Base-by-base conservation (phyloP, 2,113 vertebrate species). In the Gnathochromis pfefferi region DNA sequence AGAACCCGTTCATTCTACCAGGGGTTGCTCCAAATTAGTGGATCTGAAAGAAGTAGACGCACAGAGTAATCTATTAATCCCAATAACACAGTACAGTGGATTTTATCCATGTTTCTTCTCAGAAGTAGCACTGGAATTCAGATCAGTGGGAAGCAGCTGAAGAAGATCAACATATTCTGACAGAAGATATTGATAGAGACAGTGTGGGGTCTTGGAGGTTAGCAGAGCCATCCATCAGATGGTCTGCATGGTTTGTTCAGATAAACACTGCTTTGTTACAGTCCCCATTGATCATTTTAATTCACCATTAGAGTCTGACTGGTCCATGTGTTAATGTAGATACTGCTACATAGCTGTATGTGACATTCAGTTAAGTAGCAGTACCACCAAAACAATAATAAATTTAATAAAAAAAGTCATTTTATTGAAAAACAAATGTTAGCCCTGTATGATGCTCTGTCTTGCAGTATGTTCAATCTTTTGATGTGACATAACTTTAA, bases 351-450 rank as follows among this genome's bases (percentile, higher is more conserved):
- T 35, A 6, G 19, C 60, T 35, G 17, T n/a, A 35, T 2, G 31
- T n/a, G 54, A 57, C 54, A 14, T 14, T 8, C 23, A 26, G 23
- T 57, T 26, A 57, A 14, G 54, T 57, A 2, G 23, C 23, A 57
- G 54, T 1, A 57, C 23, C 3, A 0, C 23, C 54, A 57, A 57
- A 26, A 57, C 54, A 57, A 57, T 26, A 26, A 57, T 2, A 26
- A 4, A 14, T 0, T 1, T 1, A 26, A 57, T 14, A 55, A 55
- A 23, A 7, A 8, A 31, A 31, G 5, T 28, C 5, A 3, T 60
- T 60, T 1, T 65, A n/a, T n/a, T 17, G 8, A 33, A 60, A 60
- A 60, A 33, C 5, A 31, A 17, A 19, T 8, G 47, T 49, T 49
- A 49, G 47, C 2, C 47, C 4, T 49, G 13, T 54, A 16, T 42